A percentile compares a stretch with the other conserved stretches of the same genome.
Conservation (phyloP, 1,140 invertebrate species). For the Ruditapes philippinarum region DNA sequence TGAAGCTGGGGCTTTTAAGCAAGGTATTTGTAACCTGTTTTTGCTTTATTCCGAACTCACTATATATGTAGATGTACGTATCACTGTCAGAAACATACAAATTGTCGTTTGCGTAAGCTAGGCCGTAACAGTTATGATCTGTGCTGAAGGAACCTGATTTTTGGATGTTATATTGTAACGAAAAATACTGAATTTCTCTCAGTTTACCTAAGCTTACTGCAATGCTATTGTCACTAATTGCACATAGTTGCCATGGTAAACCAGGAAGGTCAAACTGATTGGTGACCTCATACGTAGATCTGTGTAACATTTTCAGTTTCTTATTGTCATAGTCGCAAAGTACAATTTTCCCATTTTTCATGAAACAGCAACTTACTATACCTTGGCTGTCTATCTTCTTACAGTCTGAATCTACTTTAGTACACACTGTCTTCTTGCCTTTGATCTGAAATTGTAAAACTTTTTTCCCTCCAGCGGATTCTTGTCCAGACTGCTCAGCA, state of each 20-base stretch:
- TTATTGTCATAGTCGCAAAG: too few species aligned
- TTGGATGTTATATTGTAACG: neutral
- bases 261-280: neutral
- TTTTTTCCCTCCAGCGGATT: too few species aligned
- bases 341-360: too few species aligned
- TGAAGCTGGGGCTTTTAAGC: neutral
- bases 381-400: too few species aligned
- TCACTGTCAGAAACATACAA: neutral
- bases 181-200: neutral
- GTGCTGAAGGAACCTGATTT: neutral
- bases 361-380: too few species aligned
- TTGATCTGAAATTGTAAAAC: too few species aligned
- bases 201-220: neutral
- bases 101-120: neutral
- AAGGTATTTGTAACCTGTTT: neutral
- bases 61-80: neutral
- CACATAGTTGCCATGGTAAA: neutral
- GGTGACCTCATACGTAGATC: too few species aligned
- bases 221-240: neutral
- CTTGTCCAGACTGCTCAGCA: too few species aligned
- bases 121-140: neutral
- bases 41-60: neutral
- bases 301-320: too few species aligned
- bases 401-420: too few species aligned
- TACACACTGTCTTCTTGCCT: too few species aligned